Base-by-base conservation (phyloP, 1,140 invertebrate species). In the Ostrea edulis region DNA sequence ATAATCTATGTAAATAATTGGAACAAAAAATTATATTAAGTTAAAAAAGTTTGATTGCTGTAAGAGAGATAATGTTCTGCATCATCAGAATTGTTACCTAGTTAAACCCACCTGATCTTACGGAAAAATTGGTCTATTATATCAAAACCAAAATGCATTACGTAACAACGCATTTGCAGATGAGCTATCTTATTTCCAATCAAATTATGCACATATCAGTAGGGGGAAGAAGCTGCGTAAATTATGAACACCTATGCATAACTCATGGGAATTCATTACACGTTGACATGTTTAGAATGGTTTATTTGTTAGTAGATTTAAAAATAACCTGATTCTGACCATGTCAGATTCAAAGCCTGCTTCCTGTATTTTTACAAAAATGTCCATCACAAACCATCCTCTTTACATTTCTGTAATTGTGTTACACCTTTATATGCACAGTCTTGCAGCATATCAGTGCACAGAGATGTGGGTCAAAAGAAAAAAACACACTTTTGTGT, bases 181-280 rank as follows among this genome's bases (percentile, higher is more conserved):
- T 35, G 68, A 71, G n/a, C 22, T 71, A n/a, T 25, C 68, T 77
- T 17, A 29, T 77, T 77, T 29, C 68, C 68, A 77, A 77, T 77
- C 22, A 77, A 77, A 77, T 77, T 77, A 35, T 77, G 68, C 25
- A 29, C 29, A 35, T 77, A 29, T 44, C 68, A 77, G 29, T 14
- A 14, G 14, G 12, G 11, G 14, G 68, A 35, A 77, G 29, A 35
- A 29, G 14, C 25, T 29, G 68, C 9, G 68, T 35, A 12, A 25
- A 22, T 29, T 77, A 14, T 11, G 22, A 25, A 77, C 22, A 29
- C 29, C 29, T 29, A 35, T 35, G 68, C 29, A 35, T 25, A 29
- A 12, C 11, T 77, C 9, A 14, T 77, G 12, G 25, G 68, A 35
- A 8, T 35, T 35, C 12, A 14, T 77, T n/a, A 62, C 55, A 17